A percentile compares a stretch with the other conserved stretches of the same genome.
phyloP scores from a whole-genome alignment of 2,797 vertebrate species.

The Helicolenus hilgendorfi region DNA sequence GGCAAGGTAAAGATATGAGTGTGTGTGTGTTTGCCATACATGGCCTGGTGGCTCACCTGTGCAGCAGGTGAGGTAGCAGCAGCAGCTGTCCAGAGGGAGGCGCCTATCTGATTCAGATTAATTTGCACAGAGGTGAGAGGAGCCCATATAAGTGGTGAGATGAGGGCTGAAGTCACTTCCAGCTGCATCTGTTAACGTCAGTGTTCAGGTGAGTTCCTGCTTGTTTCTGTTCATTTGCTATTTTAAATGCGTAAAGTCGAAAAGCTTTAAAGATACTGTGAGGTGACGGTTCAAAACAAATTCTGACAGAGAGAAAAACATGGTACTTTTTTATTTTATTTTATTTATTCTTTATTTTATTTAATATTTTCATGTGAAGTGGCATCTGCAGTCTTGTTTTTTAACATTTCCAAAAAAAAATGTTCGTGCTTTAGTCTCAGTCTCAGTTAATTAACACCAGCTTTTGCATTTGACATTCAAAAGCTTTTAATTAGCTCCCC shows the following conservation, averaged over 20 bases:
- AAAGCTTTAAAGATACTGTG: not conserved
- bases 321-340: not conserved
- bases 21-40: not conserved
- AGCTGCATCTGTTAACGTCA: constrained; percentile 2
- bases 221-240: not conserved
- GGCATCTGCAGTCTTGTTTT: not conserved
- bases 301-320: not conserved
- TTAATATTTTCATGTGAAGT: not conserved
- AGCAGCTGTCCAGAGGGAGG: constrained; percentile 32
- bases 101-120: constrained; percentile 23
- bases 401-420: not conserved
- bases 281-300: not conserved
- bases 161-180: constrained; percentile 16
- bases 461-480: constrained; percentile 23
- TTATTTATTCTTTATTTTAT: not conserved
- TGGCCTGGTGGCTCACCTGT: not conserved
- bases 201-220: constrained; percentile 70
- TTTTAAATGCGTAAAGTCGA: not conserved
- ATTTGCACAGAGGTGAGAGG: constrained; percentile 64
- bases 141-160: constrained; percentile 63
- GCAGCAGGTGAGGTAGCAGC: not conserved
- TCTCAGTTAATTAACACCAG: constrained; percentile 21
- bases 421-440: not conserved
- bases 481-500: constrained; percentile 33
- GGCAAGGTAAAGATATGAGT: not conserved